A percentile compares a stretch with the other conserved stretches of the same genome.
Evolutionary conservation across 1,140 invertebrate genomes (phyloP).

Genomic region (Pseudobourletiella spinata): DNA sequence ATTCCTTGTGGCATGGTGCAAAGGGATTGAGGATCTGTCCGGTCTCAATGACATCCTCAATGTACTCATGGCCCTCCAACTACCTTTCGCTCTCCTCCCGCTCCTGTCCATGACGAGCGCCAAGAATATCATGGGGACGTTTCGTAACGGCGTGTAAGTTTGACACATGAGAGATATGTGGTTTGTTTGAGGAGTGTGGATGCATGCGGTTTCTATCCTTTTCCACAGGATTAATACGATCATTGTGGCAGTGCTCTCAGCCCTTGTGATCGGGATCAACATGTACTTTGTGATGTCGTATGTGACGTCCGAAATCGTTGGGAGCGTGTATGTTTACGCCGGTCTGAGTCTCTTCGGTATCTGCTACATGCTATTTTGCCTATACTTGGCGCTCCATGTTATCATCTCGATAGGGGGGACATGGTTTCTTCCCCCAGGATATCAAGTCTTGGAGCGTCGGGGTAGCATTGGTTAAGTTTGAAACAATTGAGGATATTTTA

Average conservation of each 20-base stretch:
- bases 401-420: constrained; percentile 53
- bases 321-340: too few relatives aligned
- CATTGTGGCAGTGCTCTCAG: constrained; percentile 56
- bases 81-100: constrained; percentile 75
- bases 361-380: constrained; percentile 59
- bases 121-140: constrained; percentile 70
- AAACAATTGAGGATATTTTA: too few relatives aligned
- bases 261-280: constrained; percentile 69
- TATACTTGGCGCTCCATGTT: constrained; percentile 60
- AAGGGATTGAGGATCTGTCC: constrained; percentile 63
- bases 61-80: constrained; percentile 75
- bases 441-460: too few relatives aligned
- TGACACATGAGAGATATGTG: too few relatives aligned
- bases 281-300: constrained; percentile 65
- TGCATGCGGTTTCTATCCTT: too few relatives aligned
- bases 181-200: too few relatives aligned
- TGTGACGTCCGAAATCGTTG: too few relatives aligned
- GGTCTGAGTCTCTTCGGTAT: constrained; percentile 51
- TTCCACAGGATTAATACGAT: constrained; percentile 58
- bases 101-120: constrained; percentile 81
- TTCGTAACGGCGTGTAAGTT: constrained; percentile 63
- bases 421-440: too few relatives aligned
- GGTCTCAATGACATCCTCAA: constrained; percentile 87
- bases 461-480: too few relatives aligned
- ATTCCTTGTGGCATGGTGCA: constrained; percentile 67